Evolutionary conservation across 2,113 vertebrate genomes (phyloP).

Genomic region (Haliaeetus leucogaster): DNA sequence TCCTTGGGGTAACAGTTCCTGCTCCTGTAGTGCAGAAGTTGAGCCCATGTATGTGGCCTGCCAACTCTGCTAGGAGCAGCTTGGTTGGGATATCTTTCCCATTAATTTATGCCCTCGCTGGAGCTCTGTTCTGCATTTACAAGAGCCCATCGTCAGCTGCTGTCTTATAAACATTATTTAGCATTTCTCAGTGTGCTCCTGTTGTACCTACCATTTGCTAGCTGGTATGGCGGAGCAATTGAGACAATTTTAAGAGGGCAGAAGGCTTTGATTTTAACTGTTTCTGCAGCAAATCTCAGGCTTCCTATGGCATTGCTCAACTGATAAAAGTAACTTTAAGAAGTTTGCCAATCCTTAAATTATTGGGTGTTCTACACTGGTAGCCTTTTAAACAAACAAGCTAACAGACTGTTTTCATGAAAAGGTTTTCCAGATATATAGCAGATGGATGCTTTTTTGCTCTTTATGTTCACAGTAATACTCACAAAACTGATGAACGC

Average conservation of each 20-base stretch:
- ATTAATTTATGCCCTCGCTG: neutral
- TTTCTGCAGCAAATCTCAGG: neutral
- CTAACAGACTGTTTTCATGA: neutral
- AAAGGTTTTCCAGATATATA: neutral
- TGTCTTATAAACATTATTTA: neutral
- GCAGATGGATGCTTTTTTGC: neutral
- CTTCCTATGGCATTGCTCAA: neutral
- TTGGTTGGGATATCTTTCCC: neutral
- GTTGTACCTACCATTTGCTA: neutral
- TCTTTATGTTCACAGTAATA: neutral
- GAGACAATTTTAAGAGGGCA: neutral
- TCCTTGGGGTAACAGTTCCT: neutral
- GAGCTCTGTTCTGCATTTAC: neutral
- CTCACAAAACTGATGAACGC: neutral
- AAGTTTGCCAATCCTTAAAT: neutral
- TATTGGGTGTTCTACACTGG: neutral
- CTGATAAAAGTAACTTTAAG: neutral
- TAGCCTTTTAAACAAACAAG: neutral
- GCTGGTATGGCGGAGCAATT: neutral
- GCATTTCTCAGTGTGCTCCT: neutral
- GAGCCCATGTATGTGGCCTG: neutral
- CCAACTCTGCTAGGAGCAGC: neutral
- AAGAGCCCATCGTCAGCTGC: neutral
- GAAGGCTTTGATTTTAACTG: neutral
- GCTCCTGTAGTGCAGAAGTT: neutral